Percentiles rank a stretch among this genome's conserved stretches.
phyloP scores from a whole-genome alignment of 2,113 vertebrate species.

The Saiga tatarica region DNA sequence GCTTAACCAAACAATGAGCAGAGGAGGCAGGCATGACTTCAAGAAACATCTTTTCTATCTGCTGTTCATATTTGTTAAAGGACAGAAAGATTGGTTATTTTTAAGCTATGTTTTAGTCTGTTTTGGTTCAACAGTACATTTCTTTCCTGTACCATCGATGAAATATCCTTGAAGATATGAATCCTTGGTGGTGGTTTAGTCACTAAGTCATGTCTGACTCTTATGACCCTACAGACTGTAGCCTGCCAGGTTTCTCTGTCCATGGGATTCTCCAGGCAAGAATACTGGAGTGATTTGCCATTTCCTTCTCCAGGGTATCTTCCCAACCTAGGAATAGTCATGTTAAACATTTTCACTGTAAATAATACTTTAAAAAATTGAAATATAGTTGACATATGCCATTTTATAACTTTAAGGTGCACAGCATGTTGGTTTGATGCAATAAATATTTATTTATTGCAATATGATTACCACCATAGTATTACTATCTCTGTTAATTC shows the following conservation, averaged over 20 bases:
- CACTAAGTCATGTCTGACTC: neutral
- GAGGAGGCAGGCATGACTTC: fast-evolving
- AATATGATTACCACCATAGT: neutral
- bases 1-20: neutral
- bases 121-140: neutral
- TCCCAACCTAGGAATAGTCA: neutral
- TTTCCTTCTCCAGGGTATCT: neutral
- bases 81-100: neutral
- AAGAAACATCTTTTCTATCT: neutral
- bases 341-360: neutral
- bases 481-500: neutral
- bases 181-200: neutral
- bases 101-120: neutral
- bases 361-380: neutral
- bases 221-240: neutral
- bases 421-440: neutral
- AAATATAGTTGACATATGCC: neutral
- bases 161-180: neutral
- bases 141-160: neutral
- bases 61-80: neutral
- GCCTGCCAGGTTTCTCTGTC: neutral
- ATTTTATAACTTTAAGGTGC: neutral
- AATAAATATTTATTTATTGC: neutral
- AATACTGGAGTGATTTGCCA: neutral
- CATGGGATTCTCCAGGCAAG: neutral